These are phyloP conservation scores for Anableps anableps DNA, from an alignment of 2,797 vertebrate genomes.

Conservation along the genomic window DNA sequence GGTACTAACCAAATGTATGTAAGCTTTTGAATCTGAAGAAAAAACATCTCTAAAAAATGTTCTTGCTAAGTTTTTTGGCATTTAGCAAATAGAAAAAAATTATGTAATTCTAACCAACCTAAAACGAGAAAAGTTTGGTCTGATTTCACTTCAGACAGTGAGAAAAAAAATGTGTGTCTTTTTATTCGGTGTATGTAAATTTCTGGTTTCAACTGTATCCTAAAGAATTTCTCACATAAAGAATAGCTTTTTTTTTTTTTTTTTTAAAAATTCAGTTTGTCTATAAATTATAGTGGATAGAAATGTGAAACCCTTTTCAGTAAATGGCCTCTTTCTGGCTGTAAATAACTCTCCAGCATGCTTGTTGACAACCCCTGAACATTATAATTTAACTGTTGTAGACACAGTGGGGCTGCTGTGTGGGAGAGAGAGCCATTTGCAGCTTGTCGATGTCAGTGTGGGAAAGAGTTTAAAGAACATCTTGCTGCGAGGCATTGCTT, in stretches of 20 bases:
- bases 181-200: too few species aligned
- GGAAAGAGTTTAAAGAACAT: slow-evolving; percentile 13
- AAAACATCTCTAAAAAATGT: too few species aligned
- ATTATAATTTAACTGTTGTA: slow-evolving; percentile 10
- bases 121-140: too few species aligned
- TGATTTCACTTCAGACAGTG: too few species aligned
- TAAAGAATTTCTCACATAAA: not conserved
- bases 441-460: slow-evolving; percentile 3
- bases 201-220: not conserved
- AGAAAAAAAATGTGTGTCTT: too few species aligned
- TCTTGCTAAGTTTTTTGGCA: too few species aligned
- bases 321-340: not conserved
- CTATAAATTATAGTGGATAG: not conserved
- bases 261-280: not conserved
- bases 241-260: not conserved
- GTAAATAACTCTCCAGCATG: slow-evolving; percentile 3
- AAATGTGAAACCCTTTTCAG: slow-evolving; percentile 3
- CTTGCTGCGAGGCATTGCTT: slow-evolving; percentile 4
- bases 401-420: slow-evolving; percentile 9
- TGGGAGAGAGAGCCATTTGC: slow-evolving; percentile 9
- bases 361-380: slow-evolving; percentile 8
- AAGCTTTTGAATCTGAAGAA: too few species aligned
- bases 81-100: too few species aligned
- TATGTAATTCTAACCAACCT: too few species aligned
- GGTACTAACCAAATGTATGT: too few species aligned